Percentiles rank a stretch among this genome's conserved stretches.
Evolutionary conservation across 2,113 vertebrate genomes (phyloP).

Genomic region (Egretta garzetta): DNA sequence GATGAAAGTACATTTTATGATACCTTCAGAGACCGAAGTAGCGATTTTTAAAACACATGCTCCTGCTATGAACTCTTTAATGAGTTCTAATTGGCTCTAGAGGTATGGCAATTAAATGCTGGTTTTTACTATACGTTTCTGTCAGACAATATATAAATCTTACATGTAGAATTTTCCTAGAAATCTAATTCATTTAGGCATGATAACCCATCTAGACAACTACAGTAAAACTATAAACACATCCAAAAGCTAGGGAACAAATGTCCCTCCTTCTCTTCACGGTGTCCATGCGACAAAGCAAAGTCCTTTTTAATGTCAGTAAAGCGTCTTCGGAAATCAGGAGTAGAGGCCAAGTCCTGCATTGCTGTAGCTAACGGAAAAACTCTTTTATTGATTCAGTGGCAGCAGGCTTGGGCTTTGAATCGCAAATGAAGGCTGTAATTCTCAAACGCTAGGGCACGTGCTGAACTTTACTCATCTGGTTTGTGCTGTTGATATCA

Average conservation of each 20-base stretch:
- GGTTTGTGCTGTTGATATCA: slow-evolving; percentile 8
- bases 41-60: slow-evolving; percentile 38
- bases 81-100: slow-evolving; percentile 37
- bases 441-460: neutral
- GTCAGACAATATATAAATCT: neutral
- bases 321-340: neutral
- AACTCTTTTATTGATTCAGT: slow-evolving; percentile 43
- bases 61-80: slow-evolving; percentile 24
- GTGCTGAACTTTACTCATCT: slow-evolving; percentile 32
- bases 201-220: neutral
- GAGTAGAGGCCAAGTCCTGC: neutral
- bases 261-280: neutral
- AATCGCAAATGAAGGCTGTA: slow-evolving; percentile 34
- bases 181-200: neutral
- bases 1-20: slow-evolving; percentile 53
- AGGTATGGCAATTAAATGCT: neutral
- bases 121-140: neutral
- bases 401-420: neutral
- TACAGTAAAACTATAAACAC: neutral
- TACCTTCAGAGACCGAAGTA: slow-evolving; percentile 28
- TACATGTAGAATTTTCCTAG: neutral
- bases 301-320: neutral
- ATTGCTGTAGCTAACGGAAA: slow-evolving; percentile 18
- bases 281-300: neutral
- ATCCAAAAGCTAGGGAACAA: neutral